These are phyloP conservation scores for Lasioglossum zephyrum DNA, from an alignment of 2,888 invertebrate genomes.

Conservation along the genomic window DNA sequence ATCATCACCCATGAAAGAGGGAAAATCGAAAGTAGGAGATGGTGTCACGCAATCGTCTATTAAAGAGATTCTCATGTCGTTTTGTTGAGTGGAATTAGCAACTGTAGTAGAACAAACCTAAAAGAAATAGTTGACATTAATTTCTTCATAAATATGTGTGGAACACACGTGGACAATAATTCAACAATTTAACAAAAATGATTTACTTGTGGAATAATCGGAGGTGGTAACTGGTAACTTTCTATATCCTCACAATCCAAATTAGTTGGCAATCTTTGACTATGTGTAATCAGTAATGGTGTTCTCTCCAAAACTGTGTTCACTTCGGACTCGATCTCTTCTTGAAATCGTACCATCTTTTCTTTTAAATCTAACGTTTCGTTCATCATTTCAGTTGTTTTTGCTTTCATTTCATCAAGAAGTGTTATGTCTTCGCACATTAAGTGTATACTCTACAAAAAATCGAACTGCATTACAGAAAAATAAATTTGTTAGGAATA, in stretches of 20 bases:
- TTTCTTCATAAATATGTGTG: background rate
- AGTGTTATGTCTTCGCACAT: conserved; percentile 92
- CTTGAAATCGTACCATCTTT: conserved; percentile 91
- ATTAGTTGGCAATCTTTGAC: conserved; percentile 87
- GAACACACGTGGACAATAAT: background rate
- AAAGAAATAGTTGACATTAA: conserved; percentile 24
- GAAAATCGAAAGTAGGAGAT: conserved; percentile 82
- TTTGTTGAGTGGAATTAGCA: conserved; percentile 38
- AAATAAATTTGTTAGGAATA: background rate
- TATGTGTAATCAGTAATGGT: conserved; percentile 89
- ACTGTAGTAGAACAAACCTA: conserved; percentile 44
- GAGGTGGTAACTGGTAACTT: conserved; percentile 85
- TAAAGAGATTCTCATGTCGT: conserved; percentile 70
- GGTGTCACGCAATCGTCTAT: conserved; percentile 81
- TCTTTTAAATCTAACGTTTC: conserved; percentile 89
- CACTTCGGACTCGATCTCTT: conserved; percentile 90
- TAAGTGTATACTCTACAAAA: conserved; percentile 89
- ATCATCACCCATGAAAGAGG: conserved; percentile 79
- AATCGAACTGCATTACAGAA: background rate
- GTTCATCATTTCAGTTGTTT: conserved; percentile 87
- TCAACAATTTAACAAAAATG: background rate
- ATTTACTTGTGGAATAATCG: conserved; percentile 85
- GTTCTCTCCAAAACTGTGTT: conserved; percentile 89
- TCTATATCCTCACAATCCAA: conserved; percentile 86
- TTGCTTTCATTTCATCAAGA: conserved; percentile 88